Base-by-base conservation (phyloP, 1,140 invertebrate species). In the Agrypnia vestita region DNA sequence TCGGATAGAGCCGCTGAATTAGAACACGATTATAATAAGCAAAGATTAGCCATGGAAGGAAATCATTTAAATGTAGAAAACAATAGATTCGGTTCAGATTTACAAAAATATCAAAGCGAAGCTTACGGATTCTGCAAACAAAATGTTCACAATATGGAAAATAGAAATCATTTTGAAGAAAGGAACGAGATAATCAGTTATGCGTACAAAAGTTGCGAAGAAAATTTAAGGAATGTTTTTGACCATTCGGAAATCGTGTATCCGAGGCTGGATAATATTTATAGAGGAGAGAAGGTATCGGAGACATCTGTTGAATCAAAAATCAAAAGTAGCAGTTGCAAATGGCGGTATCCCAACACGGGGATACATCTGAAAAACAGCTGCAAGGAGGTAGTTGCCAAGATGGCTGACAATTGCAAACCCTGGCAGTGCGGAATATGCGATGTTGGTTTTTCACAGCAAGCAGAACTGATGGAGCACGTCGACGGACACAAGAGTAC, bases 351-450 rank as follows among this genome's bases (percentile, higher is more conserved):
- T 62, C 78, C 77, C 12, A 80, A 80, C 55, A 75, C 76, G 0
- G 77, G 59, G 49, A 71, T 76, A 15, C 69, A 78, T 71, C 21
- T 83, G 78, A 83, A 83, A 53, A 80, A 75, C 51, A 83, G 81
- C 53, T 83, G 81, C 47, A 77, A 80, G n/a, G 81, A 83, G 55
- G 71, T 71, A 0, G 79, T 78, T n/a, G 12, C 75, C 11, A 80
- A 77, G 49, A 79, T 69, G 13, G 62, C 62, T 0, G 74, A 79
- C 46, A 83, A 76, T 49, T 67, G 76, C 17, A 79, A 83, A 15
- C 79, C 79, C 1, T 83, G 82, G 82, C 82, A 83, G 55, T 83
- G 82, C 56, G 82, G 82, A 46, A 76, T 83, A 49, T 83, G 82
- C 43, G 82, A 83, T 72, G 15, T 19, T 8, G 21, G 47, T 35